Percentiles rank a stretch among this genome's conserved stretches.
These are phyloP conservation scores for Osmoderma eremita DNA, from an alignment of 2,888 invertebrate species.

Conservation along the genomic window DNA sequence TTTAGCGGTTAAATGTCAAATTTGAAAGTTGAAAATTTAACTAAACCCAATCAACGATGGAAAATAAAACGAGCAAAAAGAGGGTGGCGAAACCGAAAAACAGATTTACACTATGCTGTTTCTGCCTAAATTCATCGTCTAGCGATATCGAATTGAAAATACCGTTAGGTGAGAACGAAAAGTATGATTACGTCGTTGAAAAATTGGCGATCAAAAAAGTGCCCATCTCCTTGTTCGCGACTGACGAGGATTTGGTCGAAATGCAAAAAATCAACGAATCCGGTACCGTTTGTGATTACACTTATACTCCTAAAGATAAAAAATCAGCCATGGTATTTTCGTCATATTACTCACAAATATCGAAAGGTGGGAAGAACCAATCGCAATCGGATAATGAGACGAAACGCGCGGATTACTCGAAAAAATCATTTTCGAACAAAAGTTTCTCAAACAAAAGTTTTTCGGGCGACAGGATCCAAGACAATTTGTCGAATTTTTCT, in stretches of 20 bases:
- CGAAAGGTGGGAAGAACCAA: conserved; percentile 13
- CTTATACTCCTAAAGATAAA: conserved; percentile 29
- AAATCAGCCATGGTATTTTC: conserved; percentile 45
- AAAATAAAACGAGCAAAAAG: conserved; percentile 27
- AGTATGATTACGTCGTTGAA: conserved; percentile 51
- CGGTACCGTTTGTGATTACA: conserved; percentile 8
- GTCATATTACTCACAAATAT: conserved; percentile 43
- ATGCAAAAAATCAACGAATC: conserved; percentile 21
- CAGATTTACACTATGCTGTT: conserved; percentile 41
- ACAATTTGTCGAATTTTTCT: background rate
- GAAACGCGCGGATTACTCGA: background rate
- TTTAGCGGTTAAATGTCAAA: conserved; percentile 34
- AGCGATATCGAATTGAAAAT: conserved; percentile 41
- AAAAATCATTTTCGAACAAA: too few species aligned
- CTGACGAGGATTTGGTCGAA: conserved; percentile 45
- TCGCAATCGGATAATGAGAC: background rate
- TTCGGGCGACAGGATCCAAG: background rate
- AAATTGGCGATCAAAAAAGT: conserved; percentile 50
- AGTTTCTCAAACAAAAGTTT: too few species aligned
- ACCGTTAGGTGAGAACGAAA: conserved; percentile 41
- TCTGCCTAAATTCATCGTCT: conserved; percentile 39
- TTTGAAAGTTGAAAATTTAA: conserved; percentile 33
- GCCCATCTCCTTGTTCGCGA: conserved; percentile 49
- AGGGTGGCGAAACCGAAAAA: conserved; percentile 40
- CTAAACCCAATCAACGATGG: conserved; percentile 30